These are phyloP conservation scores for Puma concolor DNA, from an alignment of 2,113 vertebrate species.

Conservation along the genomic window DNA sequence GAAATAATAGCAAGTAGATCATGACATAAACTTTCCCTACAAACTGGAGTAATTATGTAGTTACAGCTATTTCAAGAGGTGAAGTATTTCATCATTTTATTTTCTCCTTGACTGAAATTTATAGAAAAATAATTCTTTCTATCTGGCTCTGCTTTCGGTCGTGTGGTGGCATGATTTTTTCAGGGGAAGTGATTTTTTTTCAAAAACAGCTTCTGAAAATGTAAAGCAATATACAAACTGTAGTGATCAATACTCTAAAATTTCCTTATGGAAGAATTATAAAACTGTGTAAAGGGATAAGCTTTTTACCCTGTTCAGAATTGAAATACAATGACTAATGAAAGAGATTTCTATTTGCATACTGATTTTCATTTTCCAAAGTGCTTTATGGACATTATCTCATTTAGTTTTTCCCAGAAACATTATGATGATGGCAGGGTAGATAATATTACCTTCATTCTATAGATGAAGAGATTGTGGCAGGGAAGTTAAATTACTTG, in stretches of 20 bases:
- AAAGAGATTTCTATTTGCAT: background rate
- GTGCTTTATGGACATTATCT: background rate
- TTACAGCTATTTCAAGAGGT: background rate
- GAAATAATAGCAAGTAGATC: background rate
- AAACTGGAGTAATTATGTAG: background rate
- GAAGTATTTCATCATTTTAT: background rate
- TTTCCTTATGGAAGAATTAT: background rate
- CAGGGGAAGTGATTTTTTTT: background rate
- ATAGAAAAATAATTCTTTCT: background rate
- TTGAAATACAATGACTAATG: background rate
- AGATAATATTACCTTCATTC: background rate
- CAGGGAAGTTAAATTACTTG: background rate
- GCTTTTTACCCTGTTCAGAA: background rate
- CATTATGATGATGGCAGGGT: background rate
- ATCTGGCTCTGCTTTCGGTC: background rate
- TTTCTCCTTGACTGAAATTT: constrained; percentile 19
- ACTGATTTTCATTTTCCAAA: constrained; percentile 45
- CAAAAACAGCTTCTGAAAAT: background rate
- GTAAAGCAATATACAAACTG: background rate
- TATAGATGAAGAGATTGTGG: too few relatives aligned
- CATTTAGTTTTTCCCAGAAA: constrained; percentile 5
- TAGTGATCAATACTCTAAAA: background rate
- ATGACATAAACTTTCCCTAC: background rate
- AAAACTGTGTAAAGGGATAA: background rate
- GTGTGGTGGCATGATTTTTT: background rate